Conservation (phyloP, 1,140 invertebrate genomes). For the Chrysopa pallens region DNA sequence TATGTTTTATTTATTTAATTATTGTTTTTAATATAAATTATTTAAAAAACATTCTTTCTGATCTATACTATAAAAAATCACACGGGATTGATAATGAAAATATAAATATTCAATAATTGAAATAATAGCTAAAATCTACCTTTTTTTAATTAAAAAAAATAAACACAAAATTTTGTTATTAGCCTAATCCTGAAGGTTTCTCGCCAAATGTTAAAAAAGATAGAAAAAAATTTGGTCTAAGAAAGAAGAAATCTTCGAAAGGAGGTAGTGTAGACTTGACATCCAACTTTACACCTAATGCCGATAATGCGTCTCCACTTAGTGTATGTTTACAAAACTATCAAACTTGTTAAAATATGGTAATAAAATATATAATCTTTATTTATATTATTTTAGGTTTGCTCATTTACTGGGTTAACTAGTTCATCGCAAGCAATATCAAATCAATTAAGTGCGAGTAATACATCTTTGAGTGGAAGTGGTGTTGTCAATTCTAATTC, state of each 20-base stretch:
- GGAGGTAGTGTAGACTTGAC: conserved; percentile 40
- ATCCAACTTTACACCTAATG: conserved; percentile 13
- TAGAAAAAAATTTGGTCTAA: conserved; percentile 44
- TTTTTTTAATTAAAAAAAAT: background rate
- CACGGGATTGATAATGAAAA: too few species aligned
- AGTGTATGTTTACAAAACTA: conserved; percentile 16
- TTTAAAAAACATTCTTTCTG: too few species aligned
- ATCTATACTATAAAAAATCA: too few species aligned
- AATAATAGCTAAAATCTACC: too few species aligned
- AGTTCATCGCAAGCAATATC: conserved; percentile 7
- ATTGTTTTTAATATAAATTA: too few species aligned
- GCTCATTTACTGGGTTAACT: conserved; percentile 11
- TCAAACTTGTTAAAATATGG: too few species aligned
- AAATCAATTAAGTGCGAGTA: conserved; percentile 12
- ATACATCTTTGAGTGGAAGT: conserved; percentile 10
- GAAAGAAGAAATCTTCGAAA: conserved; percentile 45
- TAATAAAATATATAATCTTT: background rate
- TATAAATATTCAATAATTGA: too few species aligned
- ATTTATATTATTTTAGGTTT: conserved; percentile 6
- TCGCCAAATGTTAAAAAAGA: conserved; percentile 48
- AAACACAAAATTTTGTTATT: background rate
- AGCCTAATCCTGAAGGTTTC: conserved; percentile 29
- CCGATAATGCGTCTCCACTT: conserved; percentile 20
- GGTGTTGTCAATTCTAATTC: background rate
- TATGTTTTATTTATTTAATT: too few species aligned